Evolutionary conservation across 23 tunicate genomes (phyloP), one percentile per base, ranked within the genome.

Genomic region (Phallusia fumigata): DNA sequence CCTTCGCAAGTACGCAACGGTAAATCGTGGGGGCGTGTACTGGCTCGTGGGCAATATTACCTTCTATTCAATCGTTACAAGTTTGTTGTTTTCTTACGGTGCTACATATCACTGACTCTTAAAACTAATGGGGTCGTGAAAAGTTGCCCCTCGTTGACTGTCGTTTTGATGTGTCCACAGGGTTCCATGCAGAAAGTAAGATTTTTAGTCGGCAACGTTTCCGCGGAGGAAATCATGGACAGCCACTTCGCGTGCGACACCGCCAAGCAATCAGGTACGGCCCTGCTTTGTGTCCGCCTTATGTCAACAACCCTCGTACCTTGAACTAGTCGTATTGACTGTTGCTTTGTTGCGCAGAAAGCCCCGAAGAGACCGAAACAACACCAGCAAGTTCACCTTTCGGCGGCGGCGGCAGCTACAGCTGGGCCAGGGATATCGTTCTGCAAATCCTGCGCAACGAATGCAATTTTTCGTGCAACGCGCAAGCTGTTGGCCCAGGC

Each of bases 101-200:
- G 10, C 47, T 40, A 40, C 47, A 16, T 24, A 58, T 24, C 28
- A 58, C 28, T 58, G 69, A 58, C 69, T 58, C 13, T 58, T 58
- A 13, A 58, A 58, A 13, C 16, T 58, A 16, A 8, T 58, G 26
- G 11, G 69, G 16, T 5, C 16, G 69, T 16, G 10, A 40, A 40
- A 40, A 40, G 10, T 40, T 10, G 47, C 10, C n/a, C n/a, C n/a
- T 5, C 10, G 47, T 10, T 40, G 10, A 40, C 8, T 3, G 5
- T 40, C 10, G 10, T 40, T 40, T 40, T 40, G 5, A 40, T 40
- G 47, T 40, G 10, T 79, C 33, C 36, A 12, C 74, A 89, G 94
- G 94, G 94, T 18, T 84, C 94, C 18, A 35, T 89, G 50, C 85
- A 77, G 18, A 84, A 82, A 75, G 83, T 89, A 10, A 73, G 85